Conservation (phyloP, 2,797 vertebrate genomes). For the Tangara arthus region DNA sequence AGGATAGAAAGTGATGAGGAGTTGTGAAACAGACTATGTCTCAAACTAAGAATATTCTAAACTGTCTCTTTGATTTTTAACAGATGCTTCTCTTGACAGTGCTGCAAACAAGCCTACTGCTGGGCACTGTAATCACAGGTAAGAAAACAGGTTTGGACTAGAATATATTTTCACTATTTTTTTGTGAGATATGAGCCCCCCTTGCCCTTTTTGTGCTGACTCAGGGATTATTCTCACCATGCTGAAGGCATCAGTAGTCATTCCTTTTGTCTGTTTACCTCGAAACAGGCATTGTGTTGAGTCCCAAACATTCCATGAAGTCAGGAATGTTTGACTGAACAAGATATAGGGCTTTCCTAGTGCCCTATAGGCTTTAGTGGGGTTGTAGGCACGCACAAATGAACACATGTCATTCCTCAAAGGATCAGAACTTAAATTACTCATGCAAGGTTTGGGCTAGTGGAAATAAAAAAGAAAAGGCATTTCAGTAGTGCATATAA, state of each 20-base stretch:
- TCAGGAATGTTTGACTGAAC: neutral
- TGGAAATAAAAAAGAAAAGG: neutral
- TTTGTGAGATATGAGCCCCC: neutral
- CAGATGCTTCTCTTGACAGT: slow-evolving; percentile 39
- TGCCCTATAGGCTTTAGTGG: neutral
- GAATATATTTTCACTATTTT: neutral
- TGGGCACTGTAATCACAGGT: slow-evolving; percentile 22
- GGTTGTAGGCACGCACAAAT: neutral
- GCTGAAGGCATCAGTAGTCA: neutral
- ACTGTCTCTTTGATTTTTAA: neutral
- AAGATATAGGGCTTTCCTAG: neutral
- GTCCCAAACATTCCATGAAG: neutral
- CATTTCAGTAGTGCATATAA: neutral
- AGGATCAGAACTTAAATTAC: neutral
- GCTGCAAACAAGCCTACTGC: slow-evolving; percentile 9
- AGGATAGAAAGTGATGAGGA: neutral
- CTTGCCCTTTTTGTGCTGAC: neutral
- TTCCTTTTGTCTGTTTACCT: neutral
- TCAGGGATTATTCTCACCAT: neutral
- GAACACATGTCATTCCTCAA: neutral
- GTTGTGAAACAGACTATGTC: neutral
- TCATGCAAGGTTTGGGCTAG: neutral
- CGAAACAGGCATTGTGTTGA: neutral
- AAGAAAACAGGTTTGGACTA: neutral
- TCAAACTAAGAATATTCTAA: neutral